Conservation (phyloP, 2,888 invertebrate genomes). For the Trachelus troglodyta region DNA sequence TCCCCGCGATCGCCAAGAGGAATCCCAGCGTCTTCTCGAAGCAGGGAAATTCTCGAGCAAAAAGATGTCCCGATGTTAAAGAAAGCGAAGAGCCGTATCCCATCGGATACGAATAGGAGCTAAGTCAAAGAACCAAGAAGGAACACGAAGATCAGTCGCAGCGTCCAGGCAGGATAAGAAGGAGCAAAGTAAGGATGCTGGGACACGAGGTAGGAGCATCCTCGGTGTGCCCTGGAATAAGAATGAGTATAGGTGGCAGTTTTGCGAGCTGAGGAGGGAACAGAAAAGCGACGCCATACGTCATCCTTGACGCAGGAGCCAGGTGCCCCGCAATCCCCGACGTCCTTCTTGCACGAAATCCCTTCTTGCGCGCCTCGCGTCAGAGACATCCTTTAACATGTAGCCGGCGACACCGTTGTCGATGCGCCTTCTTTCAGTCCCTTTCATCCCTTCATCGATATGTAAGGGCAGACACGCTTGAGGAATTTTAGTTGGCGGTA, state of each 20-base stretch:
- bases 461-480: slow-evolving; percentile 55
- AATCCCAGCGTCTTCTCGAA: slow-evolving; percentile 27
- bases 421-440: slow-evolving; percentile 24
- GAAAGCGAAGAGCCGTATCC: no score
- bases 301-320: slow-evolving; percentile 55
- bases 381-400: slow-evolving; percentile 51
- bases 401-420: slow-evolving; percentile 47
- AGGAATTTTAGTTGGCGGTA: slow-evolving; percentile 62
- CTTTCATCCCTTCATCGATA: slow-evolving; percentile 53
- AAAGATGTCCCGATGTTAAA: slow-evolving; percentile 25
- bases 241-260: slow-evolving; percentile 44
- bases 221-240: slow-evolving; percentile 42
- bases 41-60: slow-evolving; percentile 39
- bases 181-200: not conserved
- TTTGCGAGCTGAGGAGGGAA: slow-evolving; percentile 30
- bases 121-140: no score
- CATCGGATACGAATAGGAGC: no score
- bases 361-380: slow-evolving; percentile 50
- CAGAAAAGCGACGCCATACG: slow-evolving; percentile 39
- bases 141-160: no score
- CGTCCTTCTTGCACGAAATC: slow-evolving; percentile 21
- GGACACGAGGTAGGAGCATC: not conserved
- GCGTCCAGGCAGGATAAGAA: no score
- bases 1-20: not conserved
- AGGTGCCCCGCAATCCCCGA: slow-evolving; percentile 48